phyloP scores from a whole-genome alignment of 2,113 vertebrate species.

The Catagonus wagneri region DNA sequence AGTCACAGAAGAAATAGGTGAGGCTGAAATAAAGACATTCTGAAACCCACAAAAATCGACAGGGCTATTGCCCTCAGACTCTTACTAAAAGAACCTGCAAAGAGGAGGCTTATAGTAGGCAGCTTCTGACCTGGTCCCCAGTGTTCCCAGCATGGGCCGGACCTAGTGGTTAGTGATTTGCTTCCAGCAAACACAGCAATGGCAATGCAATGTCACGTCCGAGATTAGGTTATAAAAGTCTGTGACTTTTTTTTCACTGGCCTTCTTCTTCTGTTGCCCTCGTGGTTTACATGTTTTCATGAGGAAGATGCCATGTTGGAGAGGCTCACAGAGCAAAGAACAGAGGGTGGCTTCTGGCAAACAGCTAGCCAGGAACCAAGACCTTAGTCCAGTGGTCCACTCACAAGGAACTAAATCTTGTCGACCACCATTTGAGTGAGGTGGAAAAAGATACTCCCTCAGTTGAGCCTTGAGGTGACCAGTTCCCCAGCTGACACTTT shows the following conservation, averaged over 20 bases:
- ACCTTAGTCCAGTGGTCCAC: too few relatives aligned
- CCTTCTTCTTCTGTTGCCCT: not conserved
- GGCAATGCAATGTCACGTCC: too few relatives aligned
- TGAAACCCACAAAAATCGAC: not conserved
- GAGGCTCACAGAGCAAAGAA: not conserved
- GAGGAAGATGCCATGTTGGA: not conserved
- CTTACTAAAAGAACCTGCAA: not conserved
- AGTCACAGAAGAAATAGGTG: not conserved
- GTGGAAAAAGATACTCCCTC: not conserved
- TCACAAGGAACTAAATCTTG: not conserved
- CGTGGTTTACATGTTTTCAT: not conserved
- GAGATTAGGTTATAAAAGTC: not conserved
- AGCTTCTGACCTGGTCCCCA: not conserved
- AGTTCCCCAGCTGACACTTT: not conserved
- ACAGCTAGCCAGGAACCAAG: not conserved
- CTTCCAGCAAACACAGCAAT: not conserved
- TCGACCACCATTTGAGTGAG: not conserved
- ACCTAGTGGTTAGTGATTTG: not conserved
- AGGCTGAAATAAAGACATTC: not conserved
- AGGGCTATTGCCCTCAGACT: not conserved
- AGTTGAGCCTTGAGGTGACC: not conserved
- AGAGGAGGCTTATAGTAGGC: not conserved
- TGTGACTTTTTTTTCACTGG: not conserved
- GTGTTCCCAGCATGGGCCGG: not conserved
- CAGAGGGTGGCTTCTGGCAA: not conserved